Base-by-base conservation (phyloP, 1,140 invertebrate genomes). In the Drosophila fuyamai region DNA sequence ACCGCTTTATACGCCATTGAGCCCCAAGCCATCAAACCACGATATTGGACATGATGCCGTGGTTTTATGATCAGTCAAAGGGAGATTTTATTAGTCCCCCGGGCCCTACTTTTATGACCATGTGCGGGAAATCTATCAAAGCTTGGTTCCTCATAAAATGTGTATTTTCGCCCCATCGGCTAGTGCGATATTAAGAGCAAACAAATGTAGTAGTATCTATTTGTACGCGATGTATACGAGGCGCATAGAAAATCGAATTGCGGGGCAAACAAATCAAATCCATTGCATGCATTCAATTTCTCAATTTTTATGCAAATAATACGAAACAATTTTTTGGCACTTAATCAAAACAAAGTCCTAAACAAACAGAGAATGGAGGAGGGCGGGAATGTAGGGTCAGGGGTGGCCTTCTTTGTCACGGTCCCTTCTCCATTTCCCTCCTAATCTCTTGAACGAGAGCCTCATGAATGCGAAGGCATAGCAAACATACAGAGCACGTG, bases 291-390 rank as follows among this genome's bases (percentile, higher is more conserved):
- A 70, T 81, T 85, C 67, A 65, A 86, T 78, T 70, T 86, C 74
- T 66, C 81, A 78, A 77, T 81, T 75, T 73, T 83, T 79, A 86
- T 86, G 83, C 57, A 86, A 86, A 86, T 86, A 86, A 66, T 70
- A 47, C 53, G 60, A 66, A 88, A 89, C 79, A 79, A 83, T 82
- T 88, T 78, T 76, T 73, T 79, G 67, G 44, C 83, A 86, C 84
- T 83, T 77, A 79, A 80, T 88, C 83, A 88, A 79, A 88, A 83
- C 66, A 79, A 68, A 82, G 72, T 71, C 84, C 84, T 89, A 88
- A 86, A 50, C 44, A 88, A 89, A 86, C 84, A 86, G 1, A 14
- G 18, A 32, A 23, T 4, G 40, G 7, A 32, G 10, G 14, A 12
- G 12, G 16, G 2, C 41, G 10, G n/a, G 23, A 41, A 40, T 9